Conservation (phyloP, 2,113 vertebrate genomes). For the Engystomops pustulosus region DNA sequence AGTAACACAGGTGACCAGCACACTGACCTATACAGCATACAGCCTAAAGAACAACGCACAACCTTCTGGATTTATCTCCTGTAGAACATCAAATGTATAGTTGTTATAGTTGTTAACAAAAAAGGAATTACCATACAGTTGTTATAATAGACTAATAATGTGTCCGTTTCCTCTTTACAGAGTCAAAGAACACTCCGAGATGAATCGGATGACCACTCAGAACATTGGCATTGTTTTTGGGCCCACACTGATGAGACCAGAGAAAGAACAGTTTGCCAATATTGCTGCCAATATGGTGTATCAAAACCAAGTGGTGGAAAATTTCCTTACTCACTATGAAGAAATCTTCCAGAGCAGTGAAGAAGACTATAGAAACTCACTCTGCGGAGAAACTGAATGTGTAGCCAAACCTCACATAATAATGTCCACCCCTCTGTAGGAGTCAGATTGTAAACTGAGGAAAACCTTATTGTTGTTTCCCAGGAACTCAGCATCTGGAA, state of each 20-base stretch:
- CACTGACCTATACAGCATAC: not conserved
- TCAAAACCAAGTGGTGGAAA: conserved; percentile 87
- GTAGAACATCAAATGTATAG: not conserved
- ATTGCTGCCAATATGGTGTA: conserved; percentile 82
- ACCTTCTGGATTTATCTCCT: not conserved
- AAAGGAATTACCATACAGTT: too few species aligned
- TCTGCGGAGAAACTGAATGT: not conserved
- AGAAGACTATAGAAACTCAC: not conserved
- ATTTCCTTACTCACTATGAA: conserved; percentile 83
- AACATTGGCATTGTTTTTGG: conserved; percentile 95
- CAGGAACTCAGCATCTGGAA: not conserved
- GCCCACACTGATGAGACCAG: conserved; percentile 86
- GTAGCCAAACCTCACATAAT: not conserved
- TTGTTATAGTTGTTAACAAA: not conserved
- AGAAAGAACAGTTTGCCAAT: conserved; percentile 80
- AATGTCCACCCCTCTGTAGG: not conserved
- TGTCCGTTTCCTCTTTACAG: conserved; percentile 65
- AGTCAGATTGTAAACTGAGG: not conserved
- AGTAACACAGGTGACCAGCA: not conserved
- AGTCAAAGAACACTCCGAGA: conserved; percentile 78
- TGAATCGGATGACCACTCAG: conserved; percentile 90
- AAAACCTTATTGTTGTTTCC: not conserved
- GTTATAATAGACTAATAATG: not conserved
- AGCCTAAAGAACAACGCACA: not conserved
- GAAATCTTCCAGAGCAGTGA: conserved; percentile 71